Percentiles rank a stretch among this genome's conserved stretches.
phyloP scores from a whole-genome alignment of 2,113 vertebrate species.

The Plecturocebus donacophilus region DNA sequence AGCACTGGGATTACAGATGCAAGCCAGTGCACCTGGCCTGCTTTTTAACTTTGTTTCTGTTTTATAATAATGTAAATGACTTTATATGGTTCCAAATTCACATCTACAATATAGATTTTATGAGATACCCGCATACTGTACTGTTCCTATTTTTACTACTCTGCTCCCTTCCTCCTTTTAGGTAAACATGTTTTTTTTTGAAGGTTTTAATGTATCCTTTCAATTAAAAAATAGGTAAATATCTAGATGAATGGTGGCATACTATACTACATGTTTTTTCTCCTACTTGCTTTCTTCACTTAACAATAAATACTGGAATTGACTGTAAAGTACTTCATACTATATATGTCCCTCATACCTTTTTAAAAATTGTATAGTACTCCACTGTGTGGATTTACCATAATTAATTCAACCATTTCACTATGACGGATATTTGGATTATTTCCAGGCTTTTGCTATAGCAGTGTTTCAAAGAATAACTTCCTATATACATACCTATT shows the following conservation, averaged over 20 bases:
- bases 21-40: too few species aligned
- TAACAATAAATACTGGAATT: background rate
- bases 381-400: background rate
- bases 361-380: slow-evolving; percentile 21
- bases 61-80: slow-evolving; percentile 22
- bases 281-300: background rate
- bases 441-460: slow-evolving; percentile 42
- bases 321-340: background rate
- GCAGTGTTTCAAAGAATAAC: background rate
- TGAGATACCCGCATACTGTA: background rate
- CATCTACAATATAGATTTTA: background rate
- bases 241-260: background rate
- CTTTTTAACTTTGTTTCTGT: slow-evolving; percentile 23
- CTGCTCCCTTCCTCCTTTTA: background rate
- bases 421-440: background rate
- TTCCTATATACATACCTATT: slow-evolving; percentile 8
- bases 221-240: slow-evolving; percentile 18
- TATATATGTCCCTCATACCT: background rate
- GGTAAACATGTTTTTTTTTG: background rate
- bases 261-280: background rate
- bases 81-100: background rate
- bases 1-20: too few species aligned
- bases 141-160: background rate
- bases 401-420: background rate
- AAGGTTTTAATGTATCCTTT: slow-evolving; percentile 51